Base-by-base conservation (phyloP, 2,113 vertebrate species). In the Clarias gariepinus region DNA sequence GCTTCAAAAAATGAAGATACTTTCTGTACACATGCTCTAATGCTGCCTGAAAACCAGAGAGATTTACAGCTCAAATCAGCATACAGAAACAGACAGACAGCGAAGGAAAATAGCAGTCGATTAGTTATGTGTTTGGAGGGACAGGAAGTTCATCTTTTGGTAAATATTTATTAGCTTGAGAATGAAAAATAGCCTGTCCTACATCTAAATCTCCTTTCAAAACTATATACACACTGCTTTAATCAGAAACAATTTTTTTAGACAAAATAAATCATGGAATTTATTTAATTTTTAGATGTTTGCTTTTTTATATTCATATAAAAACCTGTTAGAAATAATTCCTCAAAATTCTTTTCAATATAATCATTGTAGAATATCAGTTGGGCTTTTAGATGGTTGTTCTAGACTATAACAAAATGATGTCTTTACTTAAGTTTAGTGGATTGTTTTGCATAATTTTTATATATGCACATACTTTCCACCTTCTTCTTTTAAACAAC, bases 11-110 rank as follows among this genome's bases (percentile, higher is more conserved):
- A 83, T 76, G 83, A n/a, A 74, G 66, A 82, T 83, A 80, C 85
- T 84, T 88, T 89, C 68, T 61, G 80, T 82, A 86, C 85, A 86
- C 81, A n/a, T 58, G 61, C 77, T 55, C 64, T 83, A 86, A 61
- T 73, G 85, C 82, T 86, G 76, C 55, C 57, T 80, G 30, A 18
- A 83, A 84, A 86, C 77, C 25, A 71, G 36, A 33, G 80, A 86
- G 87, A 89, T 83, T 84, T 86, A 80, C 81, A 86, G 81, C 85
- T 83, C 64, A 84, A 64, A 89, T 89, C 81, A 66, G 74, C 76
- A 89, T 73, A 68, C 71, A 77, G 33, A 63, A 81, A 87, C 78
- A 77, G 84, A 41, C 71, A 86, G 64, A 30, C 64, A 58, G 53
- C 1, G 33, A 84, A 30, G 19, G 41, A 52, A 77, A 87, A 87